Conservation (phyloP, 2,888 invertebrate species). For the Masnerella sp. region DNA sequence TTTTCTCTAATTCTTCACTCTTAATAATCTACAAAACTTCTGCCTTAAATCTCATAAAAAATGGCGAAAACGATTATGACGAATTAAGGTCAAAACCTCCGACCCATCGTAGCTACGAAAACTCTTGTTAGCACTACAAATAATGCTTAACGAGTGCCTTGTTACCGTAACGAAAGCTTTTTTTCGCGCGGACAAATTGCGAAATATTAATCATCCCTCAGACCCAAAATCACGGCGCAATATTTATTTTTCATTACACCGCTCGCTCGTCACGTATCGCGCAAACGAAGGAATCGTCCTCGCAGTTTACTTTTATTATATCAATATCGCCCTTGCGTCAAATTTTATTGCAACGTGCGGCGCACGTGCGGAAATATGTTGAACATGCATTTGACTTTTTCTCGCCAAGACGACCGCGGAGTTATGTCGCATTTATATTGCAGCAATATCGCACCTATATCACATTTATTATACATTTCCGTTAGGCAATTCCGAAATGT, state of each 20-base stretch:
- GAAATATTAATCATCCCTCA: conserved; percentile 22
- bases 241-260: conserved; percentile 6
- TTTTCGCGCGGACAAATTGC: conserved; percentile 15
- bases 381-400: conserved; percentile 25
- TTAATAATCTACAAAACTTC: too few relatives aligned
- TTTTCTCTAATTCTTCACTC: too few relatives aligned
- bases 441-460: conserved; percentile 27
- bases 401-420: conserved; percentile 20
- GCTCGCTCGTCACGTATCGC: background rate
- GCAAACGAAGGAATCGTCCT: background rate
- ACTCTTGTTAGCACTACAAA: conserved; percentile 33
- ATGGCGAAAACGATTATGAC: conserved; percentile 13
- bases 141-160: conserved; percentile 38
- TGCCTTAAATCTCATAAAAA: too few relatives aligned
- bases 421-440: conserved; percentile 34
- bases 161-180: conserved; percentile 26
- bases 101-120: conserved; percentile 10
- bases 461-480: conserved; percentile 6
- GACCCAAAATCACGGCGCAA: background rate
- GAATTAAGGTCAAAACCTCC: conserved; percentile 18
- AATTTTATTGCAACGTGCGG: conserved; percentile 11
- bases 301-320: conserved; percentile 19
- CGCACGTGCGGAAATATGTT: conserved; percentile 28
- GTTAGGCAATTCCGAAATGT: background rate
- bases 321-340: conserved; percentile 20